These are phyloP conservation scores for Peromyscus melanophrys DNA, from an alignment of 2,797 vertebrate genomes.

Conservation along the genomic window DNA sequence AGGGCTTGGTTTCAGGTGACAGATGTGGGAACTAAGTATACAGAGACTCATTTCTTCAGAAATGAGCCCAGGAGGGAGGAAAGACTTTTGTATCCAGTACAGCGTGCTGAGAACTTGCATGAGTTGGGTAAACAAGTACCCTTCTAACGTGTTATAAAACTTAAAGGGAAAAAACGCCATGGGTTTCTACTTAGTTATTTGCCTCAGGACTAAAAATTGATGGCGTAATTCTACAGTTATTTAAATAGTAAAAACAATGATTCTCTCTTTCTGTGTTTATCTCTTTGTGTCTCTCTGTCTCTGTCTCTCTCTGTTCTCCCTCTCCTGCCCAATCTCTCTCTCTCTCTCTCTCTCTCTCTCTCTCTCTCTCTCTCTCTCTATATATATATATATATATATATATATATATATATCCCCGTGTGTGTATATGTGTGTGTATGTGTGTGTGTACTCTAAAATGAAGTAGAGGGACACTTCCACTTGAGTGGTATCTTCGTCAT, in stretches of 20 bases:
- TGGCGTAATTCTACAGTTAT: conserved; percentile 33
- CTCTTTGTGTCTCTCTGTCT: background rate
- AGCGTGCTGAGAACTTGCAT: background rate
- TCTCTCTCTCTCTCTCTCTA: background rate
- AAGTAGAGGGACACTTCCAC: background rate
- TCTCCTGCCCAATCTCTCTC: background rate
- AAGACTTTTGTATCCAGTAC: conserved; percentile 35
- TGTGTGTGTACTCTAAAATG: conserved; percentile 18
- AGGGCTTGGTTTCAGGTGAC: conserved; percentile 55
- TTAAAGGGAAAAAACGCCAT: conserved; percentile 44
- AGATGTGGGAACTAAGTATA: conserved; percentile 11
- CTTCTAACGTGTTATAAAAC: conserved; percentile 49
- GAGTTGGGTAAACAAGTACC: conserved; percentile 10
- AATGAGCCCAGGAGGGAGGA: conserved; percentile 33
- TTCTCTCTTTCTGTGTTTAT: background rate
- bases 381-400: background rate
- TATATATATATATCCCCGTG: background rate
- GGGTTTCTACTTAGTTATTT: conserved; percentile 34
- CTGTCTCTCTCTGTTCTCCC: no score
- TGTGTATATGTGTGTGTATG: background rate
- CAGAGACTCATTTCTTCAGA: conserved; percentile 64
- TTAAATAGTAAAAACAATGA: conserved; percentile 9
- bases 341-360: background rate
- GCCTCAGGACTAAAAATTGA: conserved; percentile 23
- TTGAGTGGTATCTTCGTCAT: conserved; percentile 23